Base-by-base conservation (phyloP, 2,113 vertebrate species). In the Steatornis caripensis region DNA sequence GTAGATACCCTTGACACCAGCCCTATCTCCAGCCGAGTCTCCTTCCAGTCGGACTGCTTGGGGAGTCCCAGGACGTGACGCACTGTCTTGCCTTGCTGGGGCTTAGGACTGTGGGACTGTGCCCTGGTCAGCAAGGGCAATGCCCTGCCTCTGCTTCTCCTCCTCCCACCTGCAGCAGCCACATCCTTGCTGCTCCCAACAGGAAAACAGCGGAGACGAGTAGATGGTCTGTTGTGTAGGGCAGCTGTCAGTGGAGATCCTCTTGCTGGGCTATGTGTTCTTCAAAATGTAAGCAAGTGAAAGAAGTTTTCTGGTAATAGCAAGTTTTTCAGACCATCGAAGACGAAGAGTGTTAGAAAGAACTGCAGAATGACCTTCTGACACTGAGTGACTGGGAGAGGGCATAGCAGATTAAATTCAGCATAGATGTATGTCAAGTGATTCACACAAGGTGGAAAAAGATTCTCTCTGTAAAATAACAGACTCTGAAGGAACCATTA, bases 11-110 rank as follows among this genome's bases (percentile, higher is more conserved):
- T n/a, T 74, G 24, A 45, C 60, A 80, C 20, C 34, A 68, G n/a
- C 39, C 32, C 30, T 48, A 2, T 36, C 36, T 49, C 30, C n/a
- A 57, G 17, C 18, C 80, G 7, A 11, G 13, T 55, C 32, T 76
- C 12, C 41, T 83, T 46, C 32, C 37, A 45, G 0, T 22, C 2
- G 0, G 24, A 26, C 27, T 43, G 48, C 32, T 2, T 45, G 10
- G 16, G 20, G 29, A 26, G 12, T 37, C 48, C 11, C 66, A 68
- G 24, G 34, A 49, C 16, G 7, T 22, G 48, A 34, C n/a, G 21
- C 6, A 19, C 37, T 45, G 36, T n/a, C 41, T 62, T 57, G 32
- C 19, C 11, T 68, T 57, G 60, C 11, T 49, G 18, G 23, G 12
- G 11, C 4, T 51, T 55, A n/a, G 20, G 20, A 23, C 37, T 24